Evolutionary conservation across 2,888 invertebrate species (phyloP).

Genomic region (Sceliomorpha sp.): DNA sequence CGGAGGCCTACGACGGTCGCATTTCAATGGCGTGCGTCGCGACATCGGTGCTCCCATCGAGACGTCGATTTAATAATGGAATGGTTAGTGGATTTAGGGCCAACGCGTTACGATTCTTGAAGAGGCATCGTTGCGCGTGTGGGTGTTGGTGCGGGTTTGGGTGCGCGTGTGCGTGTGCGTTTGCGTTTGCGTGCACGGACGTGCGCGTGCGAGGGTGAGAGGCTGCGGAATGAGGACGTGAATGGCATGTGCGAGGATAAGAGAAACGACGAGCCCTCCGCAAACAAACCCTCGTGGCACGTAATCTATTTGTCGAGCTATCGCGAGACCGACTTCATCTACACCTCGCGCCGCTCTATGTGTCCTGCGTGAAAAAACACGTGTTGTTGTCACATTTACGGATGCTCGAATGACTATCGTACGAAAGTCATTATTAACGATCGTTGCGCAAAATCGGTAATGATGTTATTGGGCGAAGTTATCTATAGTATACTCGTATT

Average conservation of each 20-base stretch:
- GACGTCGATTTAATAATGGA: constrained; percentile 79
- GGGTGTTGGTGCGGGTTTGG: too few species aligned
- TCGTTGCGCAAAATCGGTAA: too few species aligned
- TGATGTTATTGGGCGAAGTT: too few species aligned
- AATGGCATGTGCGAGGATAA: constrained; percentile 73
- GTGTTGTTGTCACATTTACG: constrained; percentile 34
- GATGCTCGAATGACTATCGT: too few species aligned
- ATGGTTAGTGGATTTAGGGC: constrained; percentile 77
- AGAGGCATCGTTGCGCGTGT: constrained; percentile 54
- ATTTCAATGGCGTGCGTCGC: constrained; percentile 51
- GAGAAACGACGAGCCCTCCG: constrained; percentile 63
- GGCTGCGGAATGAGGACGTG: constrained; percentile 80
- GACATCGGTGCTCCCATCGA: constrained; percentile 46
- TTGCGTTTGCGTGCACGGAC: too few species aligned
- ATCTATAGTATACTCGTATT: too few species aligned
- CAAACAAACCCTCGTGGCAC: constrained; percentile 72
- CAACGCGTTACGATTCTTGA: constrained; percentile 78
- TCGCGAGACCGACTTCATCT: constrained; percentile 67
- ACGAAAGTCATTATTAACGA: too few species aligned
- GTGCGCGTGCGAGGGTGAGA: constrained; percentile 52
- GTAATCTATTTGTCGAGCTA: constrained; percentile 80
- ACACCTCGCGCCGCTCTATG: constrained; percentile 46
- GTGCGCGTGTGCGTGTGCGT: constrained; percentile 46
- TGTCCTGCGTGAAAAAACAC: constrained; percentile 46
- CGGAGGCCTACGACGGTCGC: constrained; percentile 44